Evolutionary conservation across 2,113 vertebrate species (phyloP), one percentile per base, ranked within the genome.

Genomic region (Xiphophorus couchianus): DNA sequence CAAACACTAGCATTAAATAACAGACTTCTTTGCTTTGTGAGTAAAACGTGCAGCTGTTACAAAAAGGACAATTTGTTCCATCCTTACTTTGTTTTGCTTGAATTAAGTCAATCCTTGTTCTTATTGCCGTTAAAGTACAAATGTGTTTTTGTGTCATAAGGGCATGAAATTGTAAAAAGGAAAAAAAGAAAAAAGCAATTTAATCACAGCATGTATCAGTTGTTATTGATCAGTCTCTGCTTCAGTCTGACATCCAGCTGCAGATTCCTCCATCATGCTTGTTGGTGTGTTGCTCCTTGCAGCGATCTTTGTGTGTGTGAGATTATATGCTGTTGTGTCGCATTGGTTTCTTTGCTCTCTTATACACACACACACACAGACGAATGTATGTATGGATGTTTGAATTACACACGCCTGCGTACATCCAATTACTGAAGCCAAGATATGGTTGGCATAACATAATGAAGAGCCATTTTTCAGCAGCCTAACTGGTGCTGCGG

Each of bases 381-480:
- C 15, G 1, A 61, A 54, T 2, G 48, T 31, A 25, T 62, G 35
- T 17, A 19, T 42, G 29, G 25, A 54, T 22, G 62, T 69, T 68
- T n/a, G 13, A 2, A 69, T 58, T 33, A 29, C 78, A 11, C 68
- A 31, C 70, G 19, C 75, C 74, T 30, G 51, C 79, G 78, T 66
- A 83, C 78, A 89, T 76, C 80, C 84, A 85, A 85, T 89, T 89
- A 91, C 83, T 80, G 84, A 68, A 69, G 66, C 71, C 17, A 73
- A 67, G 90, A 84, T 83, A 90, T 85, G 91, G 82, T 88, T 84
- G 90, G 78, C 42, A 37, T 80, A 76, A 84, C 86, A 83, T 91
- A 90, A 91, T 92, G 87, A 90, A 85, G 27, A 87, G 82, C 76
- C 87, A 89, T 92, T 92, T 90, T 86, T 92, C 90, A 92, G 37